Conservation (phyloP, 2,797 vertebrate species). For the Gymnocypris eckloni region DNA sequence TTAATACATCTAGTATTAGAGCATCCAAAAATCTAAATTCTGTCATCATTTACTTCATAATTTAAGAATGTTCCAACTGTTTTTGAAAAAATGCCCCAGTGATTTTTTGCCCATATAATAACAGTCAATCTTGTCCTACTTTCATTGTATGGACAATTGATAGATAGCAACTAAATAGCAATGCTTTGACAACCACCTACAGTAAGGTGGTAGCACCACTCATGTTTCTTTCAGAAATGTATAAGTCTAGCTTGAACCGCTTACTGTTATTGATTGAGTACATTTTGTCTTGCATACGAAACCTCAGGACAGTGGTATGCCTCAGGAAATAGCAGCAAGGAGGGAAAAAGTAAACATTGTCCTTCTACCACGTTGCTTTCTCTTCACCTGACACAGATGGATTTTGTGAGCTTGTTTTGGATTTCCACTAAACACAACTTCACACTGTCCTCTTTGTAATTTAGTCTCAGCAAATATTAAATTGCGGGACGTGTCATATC, state of each 20-base stretch:
- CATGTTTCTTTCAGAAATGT: constrained; percentile 3
- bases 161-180: not conserved
- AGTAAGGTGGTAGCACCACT: not conserved
- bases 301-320: constrained; percentile 45
- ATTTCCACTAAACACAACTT: constrained; percentile 21
- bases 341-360: constrained; percentile 10
- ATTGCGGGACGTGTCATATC: constrained; percentile 1
- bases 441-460: constrained; percentile 22
- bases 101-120: too few species aligned
- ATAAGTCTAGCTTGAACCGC: not conserved
- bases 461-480: not conserved
- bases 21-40: not conserved
- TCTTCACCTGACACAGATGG: constrained; percentile 38
- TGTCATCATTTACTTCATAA: not conserved
- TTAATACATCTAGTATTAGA: not conserved
- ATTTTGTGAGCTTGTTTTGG: constrained; percentile 19
- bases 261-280: not conserved
- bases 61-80: not conserved
- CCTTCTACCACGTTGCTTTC: constrained; percentile 18
- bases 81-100: not conserved
- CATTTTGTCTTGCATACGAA: constrained; percentile 27
- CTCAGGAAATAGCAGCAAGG: constrained; percentile 57
- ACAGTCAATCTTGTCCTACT: not conserved
- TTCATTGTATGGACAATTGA: not conserved
- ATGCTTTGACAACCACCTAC: not conserved